Base-by-base conservation (phyloP, 2,113 vertebrate species). In the Vulpes lagopus region DNA sequence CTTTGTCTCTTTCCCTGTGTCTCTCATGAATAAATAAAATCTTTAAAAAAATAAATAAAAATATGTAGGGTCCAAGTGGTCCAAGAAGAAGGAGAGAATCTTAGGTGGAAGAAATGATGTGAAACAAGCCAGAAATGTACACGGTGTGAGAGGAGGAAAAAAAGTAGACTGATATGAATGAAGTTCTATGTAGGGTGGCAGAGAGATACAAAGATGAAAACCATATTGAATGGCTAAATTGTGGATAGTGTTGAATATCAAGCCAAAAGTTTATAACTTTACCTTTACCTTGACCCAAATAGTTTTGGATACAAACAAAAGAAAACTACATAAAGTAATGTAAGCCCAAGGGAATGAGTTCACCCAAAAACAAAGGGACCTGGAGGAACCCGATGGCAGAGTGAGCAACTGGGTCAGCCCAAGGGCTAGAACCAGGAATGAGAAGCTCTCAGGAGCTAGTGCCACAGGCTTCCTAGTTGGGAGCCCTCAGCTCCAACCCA, bases 181-280 rank as follows among this genome's bases (percentile, higher is more conserved):
- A 93, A 69, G 3, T 2, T 35, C 32, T 17, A 0, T 1, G 0
- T 9, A 4, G 32, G 17, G 30, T 0, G 51, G 12, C 27, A 74
- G 79, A 81, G 7, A 6, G 1, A 30, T 1, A n/a, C 15, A 10
- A 71, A 38, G 43, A 60, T 30, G 11, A n/a, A 55, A 74, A 60
- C 11, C 8, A 4, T 3, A 43, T 3, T 1, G 32, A 14, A 60
- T 22, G 16, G 43, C 14, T n/a, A 14, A 11, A 1, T 10, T 60
- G 15, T 11, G 5, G 17, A 7, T 62, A 3, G 4, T 38, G 35
- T 51, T 32, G 10, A 59, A 38, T 53, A 38, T 14, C 71, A 91
- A 65, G 8, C 2, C n/a, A 64, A 91, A 32, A 17, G 8, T 60
- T 38, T 81, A 11, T 51, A 35, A 53, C 38, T 71, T 94, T 14